Evolutionary conservation across 2,797 vertebrate genomes (phyloP).

Genomic region (Australoheros facetus): DNA sequence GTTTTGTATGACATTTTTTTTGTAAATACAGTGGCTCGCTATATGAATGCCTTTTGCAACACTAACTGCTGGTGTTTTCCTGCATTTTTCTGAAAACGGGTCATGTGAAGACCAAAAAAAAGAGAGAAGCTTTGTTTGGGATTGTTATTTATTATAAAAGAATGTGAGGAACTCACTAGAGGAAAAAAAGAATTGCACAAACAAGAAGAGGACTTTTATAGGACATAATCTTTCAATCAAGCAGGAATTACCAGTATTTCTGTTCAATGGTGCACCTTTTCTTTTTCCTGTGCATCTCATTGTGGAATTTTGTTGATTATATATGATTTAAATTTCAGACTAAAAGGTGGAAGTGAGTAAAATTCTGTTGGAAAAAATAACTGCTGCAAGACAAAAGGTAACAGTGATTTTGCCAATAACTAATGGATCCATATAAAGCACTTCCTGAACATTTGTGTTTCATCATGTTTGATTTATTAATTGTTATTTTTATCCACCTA

Average conservation of each 20-base stretch:
- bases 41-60: conserved; percentile 7
- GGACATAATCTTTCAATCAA: neutral
- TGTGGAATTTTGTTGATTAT: neutral
- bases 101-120: conserved; percentile 15
- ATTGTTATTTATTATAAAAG: neutral
- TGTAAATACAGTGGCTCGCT: conserved; percentile 9
- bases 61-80: conserved; percentile 70
- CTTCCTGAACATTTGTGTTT: neutral
- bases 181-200: neutral
- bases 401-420: neutral
- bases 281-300: neutral
- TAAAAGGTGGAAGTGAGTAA: neutral
- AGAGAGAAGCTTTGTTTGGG: neutral
- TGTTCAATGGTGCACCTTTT: neutral
- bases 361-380: neutral
- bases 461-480: neutral
- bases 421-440: neutral
- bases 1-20: conserved; percentile 26
- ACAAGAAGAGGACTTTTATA: neutral
- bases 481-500: neutral
- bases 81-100: conserved; percentile 43
- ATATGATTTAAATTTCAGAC: neutral
- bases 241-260: neutral
- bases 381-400: neutral
- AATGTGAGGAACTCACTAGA: neutral